These are phyloP conservation scores for Tamias sibiricus DNA, from an alignment of 2,113 vertebrate genomes.

Conservation along the genomic window DNA sequence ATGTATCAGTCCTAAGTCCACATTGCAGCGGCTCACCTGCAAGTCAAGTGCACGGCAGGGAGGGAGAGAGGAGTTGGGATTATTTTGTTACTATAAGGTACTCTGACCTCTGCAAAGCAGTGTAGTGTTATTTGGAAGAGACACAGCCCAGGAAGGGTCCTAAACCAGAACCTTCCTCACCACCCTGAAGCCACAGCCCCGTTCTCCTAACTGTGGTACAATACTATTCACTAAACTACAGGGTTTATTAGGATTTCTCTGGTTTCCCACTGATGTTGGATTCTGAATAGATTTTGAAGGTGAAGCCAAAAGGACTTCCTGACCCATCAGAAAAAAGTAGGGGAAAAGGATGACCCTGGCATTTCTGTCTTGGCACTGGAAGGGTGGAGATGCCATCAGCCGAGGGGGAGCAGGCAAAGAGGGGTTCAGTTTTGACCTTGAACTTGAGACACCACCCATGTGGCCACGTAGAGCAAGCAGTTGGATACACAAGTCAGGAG, in stretches of 20 bases:
- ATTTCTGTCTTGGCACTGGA: not conserved
- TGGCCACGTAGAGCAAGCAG: not conserved
- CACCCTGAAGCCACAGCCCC: too few species aligned
- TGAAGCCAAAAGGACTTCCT: not conserved
- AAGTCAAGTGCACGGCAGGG: not conserved
- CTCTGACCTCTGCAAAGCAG: not conserved
- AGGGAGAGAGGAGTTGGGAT: not conserved
- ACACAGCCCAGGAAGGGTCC: not conserved
- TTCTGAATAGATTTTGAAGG: not conserved
- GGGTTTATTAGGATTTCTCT: not conserved
- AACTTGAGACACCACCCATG: fast-evolving
- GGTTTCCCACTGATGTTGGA: too few species aligned
- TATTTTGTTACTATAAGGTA: not conserved
- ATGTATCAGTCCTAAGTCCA: too few species aligned
- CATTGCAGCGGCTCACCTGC: not conserved
- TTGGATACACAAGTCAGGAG: too few species aligned
- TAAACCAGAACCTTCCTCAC: not conserved
- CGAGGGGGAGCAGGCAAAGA: not conserved
- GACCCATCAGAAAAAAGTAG: too few species aligned
- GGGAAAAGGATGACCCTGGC: not conserved
- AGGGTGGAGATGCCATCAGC: not conserved
- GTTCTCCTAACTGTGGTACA: not conserved
- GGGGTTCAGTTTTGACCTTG: not conserved
- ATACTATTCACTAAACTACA: fast-evolving
- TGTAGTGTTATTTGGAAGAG: not conserved